Base-by-base conservation (phyloP, 2,797 vertebrate genomes). In the Hypotaenidia okinawae region DNA sequence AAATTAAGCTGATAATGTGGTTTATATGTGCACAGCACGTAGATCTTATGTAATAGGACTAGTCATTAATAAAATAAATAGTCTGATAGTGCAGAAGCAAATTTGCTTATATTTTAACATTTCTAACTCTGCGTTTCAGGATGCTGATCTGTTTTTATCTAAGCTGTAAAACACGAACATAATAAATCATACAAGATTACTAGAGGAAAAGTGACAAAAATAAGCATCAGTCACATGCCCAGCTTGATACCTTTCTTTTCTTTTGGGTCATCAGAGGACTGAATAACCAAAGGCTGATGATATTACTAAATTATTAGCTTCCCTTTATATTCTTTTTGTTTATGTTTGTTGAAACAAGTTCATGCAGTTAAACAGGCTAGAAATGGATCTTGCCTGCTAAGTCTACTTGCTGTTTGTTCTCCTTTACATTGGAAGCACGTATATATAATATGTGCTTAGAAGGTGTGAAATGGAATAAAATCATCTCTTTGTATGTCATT, bases 1-100 rank as follows among this genome's bases (percentile, higher is more conserved):
- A 94, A 94, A 92, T 64, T 67, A 92, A 96, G 87, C 62, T 79
- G 93, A 93, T 97, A 96, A 90, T 43, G 67, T 75, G 72, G 52
- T 84, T 94, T 90, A 30, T 85, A 90, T 90, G 32, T 63, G 75
- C 5, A 4, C 27, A 91, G 76, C 76, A 86, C 0, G 1, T 4
- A 81, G 63, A 88, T 52, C 35, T 95, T 91, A 94, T 85, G 78
- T 88, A 96, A 90, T 78, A 55, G 82, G 55, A 49, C 21, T 85
- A 67, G 52, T 61, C 16, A 3, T 81, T 93, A 92, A 84, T 70
- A 82, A 93, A 73, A 89, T 72, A 72, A 54, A 91, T 54, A 79
- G 68, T 51, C 57, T 49, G 75, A 89, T 91, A 68, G 13, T 6
- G 25, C 0, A 4, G 59, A 84, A 89, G 66, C 59, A 89, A 91